These are phyloP conservation scores for Idaea biselata DNA, from an alignment of 2,888 invertebrate species.

Conservation along the genomic window DNA sequence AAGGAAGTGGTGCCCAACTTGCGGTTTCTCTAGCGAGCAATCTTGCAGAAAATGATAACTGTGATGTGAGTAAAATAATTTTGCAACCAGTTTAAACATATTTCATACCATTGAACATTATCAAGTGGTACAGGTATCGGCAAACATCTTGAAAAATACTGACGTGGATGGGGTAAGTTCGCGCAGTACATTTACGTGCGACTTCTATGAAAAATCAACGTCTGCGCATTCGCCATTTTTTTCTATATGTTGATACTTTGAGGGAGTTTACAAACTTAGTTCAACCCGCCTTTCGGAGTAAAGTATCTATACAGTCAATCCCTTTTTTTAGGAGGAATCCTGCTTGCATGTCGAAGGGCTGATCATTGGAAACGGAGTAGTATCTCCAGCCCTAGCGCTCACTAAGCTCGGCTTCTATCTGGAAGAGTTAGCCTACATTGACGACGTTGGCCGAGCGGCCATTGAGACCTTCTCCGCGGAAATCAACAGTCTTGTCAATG, in stretches of 20 bases:
- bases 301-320: conserved; percentile 24
- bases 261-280: no score
- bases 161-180: no score
- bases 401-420: conserved; percentile 68
- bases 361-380: conserved; percentile 91
- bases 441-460: conserved; percentile 79
- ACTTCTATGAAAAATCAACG: no score
- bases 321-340: conserved; percentile 72
- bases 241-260: no score
- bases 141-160: no score
- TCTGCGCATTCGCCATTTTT: no score
- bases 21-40: conserved; percentile 85
- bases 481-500: conserved; percentile 73
- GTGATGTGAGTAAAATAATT: not conserved
- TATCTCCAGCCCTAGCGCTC: conserved; percentile 82
- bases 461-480: conserved; percentile 78
- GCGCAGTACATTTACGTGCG: no score
- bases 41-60: not conserved
- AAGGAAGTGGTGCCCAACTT: conserved; percentile 95
- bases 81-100: not conserved
- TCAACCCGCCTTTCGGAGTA: conserved; percentile 61
- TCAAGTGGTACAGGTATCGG: no score
- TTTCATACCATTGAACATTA: not conserved
- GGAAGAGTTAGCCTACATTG: conserved; percentile 83
- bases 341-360: conserved; percentile 86